These are phyloP conservation scores for Elaphurus davidianus DNA, from an alignment of 2,113 vertebrate genomes.

Conservation along the genomic window DNA sequence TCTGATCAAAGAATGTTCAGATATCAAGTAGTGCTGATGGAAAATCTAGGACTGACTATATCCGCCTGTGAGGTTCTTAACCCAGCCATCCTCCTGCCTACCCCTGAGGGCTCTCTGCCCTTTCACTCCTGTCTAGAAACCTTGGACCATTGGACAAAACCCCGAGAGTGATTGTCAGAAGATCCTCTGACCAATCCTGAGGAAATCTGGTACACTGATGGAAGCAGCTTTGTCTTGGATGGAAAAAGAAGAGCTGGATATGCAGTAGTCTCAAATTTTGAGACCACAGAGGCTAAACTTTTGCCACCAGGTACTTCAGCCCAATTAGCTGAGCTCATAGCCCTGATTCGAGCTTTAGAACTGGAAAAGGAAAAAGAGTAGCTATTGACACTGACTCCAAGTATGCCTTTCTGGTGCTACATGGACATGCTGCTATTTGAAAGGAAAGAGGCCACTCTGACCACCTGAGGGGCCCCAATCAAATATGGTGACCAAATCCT, in stretches of 20 bases:
- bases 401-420: not conserved
- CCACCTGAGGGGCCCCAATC: accelerated
- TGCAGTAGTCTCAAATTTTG: not conserved
- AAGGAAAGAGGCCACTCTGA: not conserved
- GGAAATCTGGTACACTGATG: not conserved
- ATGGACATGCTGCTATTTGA: not conserved
- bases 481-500: not conserved
- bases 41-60: not conserved
- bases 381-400: not conserved
- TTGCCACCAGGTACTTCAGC: not conserved
- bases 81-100: not conserved
- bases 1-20: not conserved
- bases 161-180: not conserved
- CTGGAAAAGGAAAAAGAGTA: not conserved
- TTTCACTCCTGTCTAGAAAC: not conserved
- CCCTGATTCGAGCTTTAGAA: not conserved
- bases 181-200: not conserved
- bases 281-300: not conserved
- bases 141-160: not conserved
- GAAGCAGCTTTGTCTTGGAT: not conserved
- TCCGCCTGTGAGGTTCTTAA: not conserved
- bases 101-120: not conserved
- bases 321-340: not conserved
- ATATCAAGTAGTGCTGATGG: not conserved
- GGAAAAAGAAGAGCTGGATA: not conserved